Percentiles rank a stretch among this genome's conserved stretches.
These are phyloP conservation scores for Acinonyx jubatus DNA, from an alignment of 2,113 vertebrate genomes.

Conservation along the genomic window DNA sequence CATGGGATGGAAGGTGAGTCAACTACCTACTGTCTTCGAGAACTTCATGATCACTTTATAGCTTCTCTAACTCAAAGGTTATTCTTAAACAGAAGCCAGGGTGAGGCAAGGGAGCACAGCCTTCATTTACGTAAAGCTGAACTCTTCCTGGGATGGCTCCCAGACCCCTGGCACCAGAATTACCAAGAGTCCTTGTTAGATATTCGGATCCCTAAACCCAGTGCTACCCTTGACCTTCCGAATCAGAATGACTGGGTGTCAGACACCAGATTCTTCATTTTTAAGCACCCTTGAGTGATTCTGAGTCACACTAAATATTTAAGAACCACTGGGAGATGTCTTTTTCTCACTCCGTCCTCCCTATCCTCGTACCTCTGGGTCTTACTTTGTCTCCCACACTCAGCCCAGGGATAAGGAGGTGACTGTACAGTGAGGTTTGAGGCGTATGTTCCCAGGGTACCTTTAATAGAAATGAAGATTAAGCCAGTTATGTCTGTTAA, in stretches of 20 bases:
- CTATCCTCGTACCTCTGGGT: not conserved
- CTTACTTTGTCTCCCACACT: not conserved
- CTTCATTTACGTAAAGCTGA: slow-evolving; percentile 30
- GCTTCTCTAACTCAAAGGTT: slow-evolving; percentile 21
- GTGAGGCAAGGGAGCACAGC: slow-evolving; percentile 15
- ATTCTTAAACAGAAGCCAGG: slow-evolving; percentile 55
- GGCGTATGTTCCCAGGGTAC: not conserved
- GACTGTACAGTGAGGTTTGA: not conserved
- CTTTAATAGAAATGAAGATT: not conserved
- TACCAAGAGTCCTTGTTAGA: not conserved
- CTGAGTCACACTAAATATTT: not conserved
- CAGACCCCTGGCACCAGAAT: not conserved
- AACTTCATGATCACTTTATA: slow-evolving; percentile 38
- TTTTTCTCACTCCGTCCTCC: not conserved
- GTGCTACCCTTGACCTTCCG: not conserved
- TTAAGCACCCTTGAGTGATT: not conserved
- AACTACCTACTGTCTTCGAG: slow-evolving; percentile 51
- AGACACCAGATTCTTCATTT: not conserved
- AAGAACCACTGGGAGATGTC: not conserved
- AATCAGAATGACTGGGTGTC: not conserved
- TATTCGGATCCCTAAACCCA: not conserved
- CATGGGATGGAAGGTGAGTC: slow-evolving; percentile 56
- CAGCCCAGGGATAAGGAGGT: not conserved
- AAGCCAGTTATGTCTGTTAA: not conserved
- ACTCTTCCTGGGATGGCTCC: not conserved